Percentiles rank a stretch among this genome's conserved stretches.
Evolutionary conservation across 1,140 invertebrate species (phyloP).

Genomic region (Eufriesea mexicana): DNA sequence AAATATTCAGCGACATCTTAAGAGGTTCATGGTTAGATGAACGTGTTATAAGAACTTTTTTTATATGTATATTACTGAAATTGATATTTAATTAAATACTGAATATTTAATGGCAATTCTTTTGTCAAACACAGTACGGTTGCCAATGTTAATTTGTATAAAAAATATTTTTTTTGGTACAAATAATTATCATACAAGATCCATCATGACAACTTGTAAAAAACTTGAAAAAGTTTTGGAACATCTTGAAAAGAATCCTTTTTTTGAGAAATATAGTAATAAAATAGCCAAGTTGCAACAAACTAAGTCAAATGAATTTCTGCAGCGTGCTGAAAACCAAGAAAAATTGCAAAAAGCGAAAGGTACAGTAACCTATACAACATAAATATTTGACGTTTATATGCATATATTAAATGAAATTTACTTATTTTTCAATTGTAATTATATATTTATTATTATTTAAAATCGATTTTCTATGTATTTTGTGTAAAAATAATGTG

Average conservation of each 20-base stretch:
- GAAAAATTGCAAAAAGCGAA: constrained; percentile 80
- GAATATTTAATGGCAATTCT: constrained; percentile 17
- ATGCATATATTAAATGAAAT: neutral
- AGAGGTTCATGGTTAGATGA: neutral
- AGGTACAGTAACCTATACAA: constrained; percentile 68
- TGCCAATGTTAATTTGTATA: neutral
- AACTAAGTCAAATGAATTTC: constrained; percentile 89
- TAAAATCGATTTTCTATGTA: neutral
- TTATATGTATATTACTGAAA: neutral
- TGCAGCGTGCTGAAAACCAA: constrained; percentile 85
- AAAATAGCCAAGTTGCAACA: constrained; percentile 90
- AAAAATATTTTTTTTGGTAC: neutral
- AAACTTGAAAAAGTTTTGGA: constrained; percentile 85
- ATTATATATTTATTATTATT: neutral
- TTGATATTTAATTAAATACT: neutral
- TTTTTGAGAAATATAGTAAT: constrained; percentile 90
- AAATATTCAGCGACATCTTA: constrained; percentile 27
- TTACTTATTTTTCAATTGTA: neutral
- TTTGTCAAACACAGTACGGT: constrained; percentile 30
- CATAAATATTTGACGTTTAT: neutral
- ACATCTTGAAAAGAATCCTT: constrained; percentile 89
- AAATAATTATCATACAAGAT: constrained; percentile 68
- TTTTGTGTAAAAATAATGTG: neutral
- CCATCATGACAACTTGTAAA: constrained; percentile 82
- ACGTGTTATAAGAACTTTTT: neutral